These are phyloP conservation scores for Brevipalpus yothersi DNA, from an alignment of 1,140 invertebrate genomes.

Conservation along the genomic window DNA sequence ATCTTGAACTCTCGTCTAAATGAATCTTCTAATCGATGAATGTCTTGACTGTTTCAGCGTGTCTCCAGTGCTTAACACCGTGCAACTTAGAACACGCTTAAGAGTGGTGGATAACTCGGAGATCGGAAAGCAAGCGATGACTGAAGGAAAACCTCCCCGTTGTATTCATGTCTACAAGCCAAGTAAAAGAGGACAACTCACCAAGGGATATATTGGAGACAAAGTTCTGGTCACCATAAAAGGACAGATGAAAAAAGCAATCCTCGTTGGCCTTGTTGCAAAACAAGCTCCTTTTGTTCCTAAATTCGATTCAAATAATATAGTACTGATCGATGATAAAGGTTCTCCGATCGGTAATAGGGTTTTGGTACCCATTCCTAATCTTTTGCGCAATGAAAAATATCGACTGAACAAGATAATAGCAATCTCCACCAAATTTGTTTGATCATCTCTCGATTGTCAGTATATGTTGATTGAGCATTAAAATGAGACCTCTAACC, in stretches of 20 bases:
- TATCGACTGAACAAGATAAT: constrained; percentile 85
- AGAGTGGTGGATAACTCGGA: constrained; percentile 87
- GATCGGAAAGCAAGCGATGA: constrained; percentile 75
- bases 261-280: constrained; percentile 73
- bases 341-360: constrained; percentile 69
- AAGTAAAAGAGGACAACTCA: background rate
- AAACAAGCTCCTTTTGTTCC: constrained; percentile 56
- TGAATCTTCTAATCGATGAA: background rate
- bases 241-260: constrained; percentile 85
- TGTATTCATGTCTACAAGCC: constrained; percentile 27
- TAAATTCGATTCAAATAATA: constrained; percentile 84
- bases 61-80: background rate
- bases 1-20: too few species aligned
- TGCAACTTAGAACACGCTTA: constrained; percentile 29
- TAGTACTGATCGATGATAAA: constrained; percentile 74
- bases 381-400: constrained; percentile 58
- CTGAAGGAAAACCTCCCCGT: constrained; percentile 67
- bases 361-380: constrained; percentile 81
- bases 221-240: constrained; percentile 82
- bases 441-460: constrained; percentile 27
- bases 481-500: too few species aligned
- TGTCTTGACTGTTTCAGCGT: background rate
- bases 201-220: constrained; percentile 33
- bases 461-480: background rate
- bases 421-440: constrained; percentile 72